phyloP scores from a whole-genome alignment of 2,113 vertebrate species.

The Rousettus leschenaultii region DNA sequence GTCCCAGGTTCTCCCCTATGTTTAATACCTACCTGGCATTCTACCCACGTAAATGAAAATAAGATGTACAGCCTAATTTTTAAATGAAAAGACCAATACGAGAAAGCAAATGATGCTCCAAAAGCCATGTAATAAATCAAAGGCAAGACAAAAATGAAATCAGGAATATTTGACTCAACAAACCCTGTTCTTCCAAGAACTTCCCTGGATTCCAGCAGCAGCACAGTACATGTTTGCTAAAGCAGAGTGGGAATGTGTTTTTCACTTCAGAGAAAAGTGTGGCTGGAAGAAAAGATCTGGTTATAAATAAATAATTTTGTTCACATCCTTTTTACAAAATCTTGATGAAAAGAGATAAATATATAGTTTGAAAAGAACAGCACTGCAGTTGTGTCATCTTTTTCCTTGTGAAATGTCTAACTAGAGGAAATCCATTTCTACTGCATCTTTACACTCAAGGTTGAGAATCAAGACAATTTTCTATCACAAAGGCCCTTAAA shows the following conservation, averaged over 20 bases:
- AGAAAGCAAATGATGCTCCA: background rate
- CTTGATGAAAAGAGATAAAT: background rate
- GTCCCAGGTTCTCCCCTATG: rapidly evolving
- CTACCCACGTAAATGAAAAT: background rate
- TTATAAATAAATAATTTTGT: background rate
- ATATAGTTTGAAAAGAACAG: background rate
- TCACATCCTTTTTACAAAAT: background rate
- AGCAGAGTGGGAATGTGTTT: background rate
- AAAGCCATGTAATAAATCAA: background rate
- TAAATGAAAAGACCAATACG: background rate
- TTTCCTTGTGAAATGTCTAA: background rate
- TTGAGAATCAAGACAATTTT: background rate
- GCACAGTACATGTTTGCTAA: background rate
- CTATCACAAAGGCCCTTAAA: background rate
- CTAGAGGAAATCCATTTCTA: background rate
- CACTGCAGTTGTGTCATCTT: background rate
- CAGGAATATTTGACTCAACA: background rate
- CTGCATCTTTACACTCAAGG: background rate
- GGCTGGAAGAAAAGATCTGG: background rate
- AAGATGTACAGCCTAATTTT: background rate
- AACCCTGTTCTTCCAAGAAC: background rate
- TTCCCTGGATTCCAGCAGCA: background rate
- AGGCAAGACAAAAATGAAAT: background rate
- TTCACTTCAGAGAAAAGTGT: background rate
- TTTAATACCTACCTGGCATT: background rate